Evolutionary conservation across 2,113 vertebrate genomes (phyloP).

Genomic region (Aix galericulata): DNA sequence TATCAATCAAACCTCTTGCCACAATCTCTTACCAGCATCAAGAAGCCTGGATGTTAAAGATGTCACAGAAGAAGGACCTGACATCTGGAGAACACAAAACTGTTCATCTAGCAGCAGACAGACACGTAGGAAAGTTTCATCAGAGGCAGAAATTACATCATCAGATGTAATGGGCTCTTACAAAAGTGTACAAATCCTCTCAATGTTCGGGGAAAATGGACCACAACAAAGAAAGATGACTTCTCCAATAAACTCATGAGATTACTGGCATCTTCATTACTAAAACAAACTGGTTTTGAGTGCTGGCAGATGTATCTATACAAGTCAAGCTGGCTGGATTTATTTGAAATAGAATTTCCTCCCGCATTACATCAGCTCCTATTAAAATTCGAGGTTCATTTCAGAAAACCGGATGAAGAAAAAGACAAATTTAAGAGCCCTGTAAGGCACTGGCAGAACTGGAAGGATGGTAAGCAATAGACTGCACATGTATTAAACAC

Average conservation of each 20-base stretch:
- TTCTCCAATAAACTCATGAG: not conserved
- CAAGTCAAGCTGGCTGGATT: not conserved
- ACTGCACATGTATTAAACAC: not conserved
- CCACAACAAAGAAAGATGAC: not conserved
- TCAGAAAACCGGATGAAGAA: not conserved
- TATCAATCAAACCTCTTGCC: not conserved
- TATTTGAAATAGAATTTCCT: constrained; percentile 11
- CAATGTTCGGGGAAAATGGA: not conserved
- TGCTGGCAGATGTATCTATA: not conserved
- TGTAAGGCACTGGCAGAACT: not conserved
- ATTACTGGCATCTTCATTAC: not conserved
- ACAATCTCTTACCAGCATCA: not conserved
- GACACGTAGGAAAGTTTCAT: not conserved
- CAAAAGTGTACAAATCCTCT: not conserved
- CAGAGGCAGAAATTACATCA: not conserved
- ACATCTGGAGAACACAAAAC: not conserved
- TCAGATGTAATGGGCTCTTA: not conserved
- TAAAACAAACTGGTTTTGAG: not conserved
- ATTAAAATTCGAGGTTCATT: not conserved
- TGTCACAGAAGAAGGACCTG: not conserved
- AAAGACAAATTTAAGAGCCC: not conserved
- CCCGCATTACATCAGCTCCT: not conserved
- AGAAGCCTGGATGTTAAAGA: not conserved
- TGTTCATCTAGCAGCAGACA: not conserved
- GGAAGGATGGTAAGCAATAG: not conserved